A percentile compares a stretch with the other conserved stretches of the same genome.
Conservation (phyloP, 2,888 invertebrate species). For the Empis stercorea region DNA sequence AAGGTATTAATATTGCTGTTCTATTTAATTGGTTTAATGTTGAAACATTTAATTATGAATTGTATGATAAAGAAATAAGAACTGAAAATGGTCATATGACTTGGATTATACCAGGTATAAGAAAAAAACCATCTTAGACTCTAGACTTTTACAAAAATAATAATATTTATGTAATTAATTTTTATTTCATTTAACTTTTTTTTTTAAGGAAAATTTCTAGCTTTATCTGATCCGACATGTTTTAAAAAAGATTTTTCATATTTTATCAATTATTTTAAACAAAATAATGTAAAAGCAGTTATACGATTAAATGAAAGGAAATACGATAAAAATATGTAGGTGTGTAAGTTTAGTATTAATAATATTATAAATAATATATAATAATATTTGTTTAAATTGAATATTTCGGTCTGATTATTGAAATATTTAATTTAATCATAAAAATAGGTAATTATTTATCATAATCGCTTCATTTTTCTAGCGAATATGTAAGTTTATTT, state of each 20-base stretch:
- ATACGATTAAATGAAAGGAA: slow-evolving; percentile 73
- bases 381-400: too few relatives aligned
- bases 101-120: slow-evolving; percentile 68
- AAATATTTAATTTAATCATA: too few relatives aligned
- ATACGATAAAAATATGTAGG: slow-evolving; percentile 58
- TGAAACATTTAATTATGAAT: slow-evolving; percentile 59
- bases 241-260: slow-evolving; percentile 19
- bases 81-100: slow-evolving; percentile 77
- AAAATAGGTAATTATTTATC: too few relatives aligned
- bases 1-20: too few relatives aligned
- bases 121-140: too few relatives aligned
- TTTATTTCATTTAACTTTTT: slow-evolving; percentile 30
- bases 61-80: slow-evolving; percentile 39
- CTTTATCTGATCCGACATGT: slow-evolving; percentile 67
- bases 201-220: slow-evolving; percentile 58
- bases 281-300: slow-evolving; percentile 56
- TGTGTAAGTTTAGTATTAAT: slow-evolving; percentile 11
- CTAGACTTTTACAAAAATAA: too few relatives aligned
- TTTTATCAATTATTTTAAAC: too few relatives aligned
- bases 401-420: too few relatives aligned
- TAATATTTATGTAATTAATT: slow-evolving; percentile 34
- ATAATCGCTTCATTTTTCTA: too few relatives aligned
- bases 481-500: too few relatives aligned
- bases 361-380: too few relatives aligned
- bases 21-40: slow-evolving; percentile 49